A percentile compares a stretch with the other conserved stretches of the same genome.
phyloP scores from a whole-genome alignment of 2,888 invertebrate species.

The Andricus quercusramuli region DNA sequence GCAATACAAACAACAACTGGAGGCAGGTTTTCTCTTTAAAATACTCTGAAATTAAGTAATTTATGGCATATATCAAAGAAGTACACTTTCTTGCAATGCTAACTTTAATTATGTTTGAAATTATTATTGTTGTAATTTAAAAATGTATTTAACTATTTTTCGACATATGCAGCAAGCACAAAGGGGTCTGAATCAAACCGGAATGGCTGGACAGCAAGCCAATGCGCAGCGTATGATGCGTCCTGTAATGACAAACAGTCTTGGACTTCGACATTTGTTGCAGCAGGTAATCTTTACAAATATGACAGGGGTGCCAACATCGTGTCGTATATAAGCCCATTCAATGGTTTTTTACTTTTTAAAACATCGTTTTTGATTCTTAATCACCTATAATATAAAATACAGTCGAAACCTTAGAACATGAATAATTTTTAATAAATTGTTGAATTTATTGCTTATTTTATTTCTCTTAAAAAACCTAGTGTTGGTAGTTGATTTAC shows the following conservation, averaged over 20 bases:
- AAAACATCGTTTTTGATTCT: too few relatives aligned
- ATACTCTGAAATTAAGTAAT: neutral
- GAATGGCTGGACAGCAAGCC: slow-evolving; percentile 76
- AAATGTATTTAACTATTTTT: slow-evolving; percentile 5
- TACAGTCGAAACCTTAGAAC: too few relatives aligned
- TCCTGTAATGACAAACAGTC: slow-evolving; percentile 88
- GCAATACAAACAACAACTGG: slow-evolving; percentile 87
- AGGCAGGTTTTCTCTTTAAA: slow-evolving; percentile 79
- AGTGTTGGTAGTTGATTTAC: too few relatives aligned
- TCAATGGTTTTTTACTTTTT: too few relatives aligned
- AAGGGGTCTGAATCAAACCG: slow-evolving; percentile 71
- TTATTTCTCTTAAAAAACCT: too few relatives aligned
- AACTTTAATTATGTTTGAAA: neutral
- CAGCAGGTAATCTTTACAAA: slow-evolving; percentile 83
- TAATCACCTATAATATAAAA: too few relatives aligned
- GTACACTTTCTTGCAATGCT: too few relatives aligned
- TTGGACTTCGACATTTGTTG: slow-evolving; percentile 88
- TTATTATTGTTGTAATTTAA: slow-evolving; percentile 17
- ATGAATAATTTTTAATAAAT: too few relatives aligned
- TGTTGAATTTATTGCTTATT: too few relatives aligned
- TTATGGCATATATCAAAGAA: neutral
- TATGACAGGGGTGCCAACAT: neutral
- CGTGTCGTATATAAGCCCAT: too few relatives aligned
- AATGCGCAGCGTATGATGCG: slow-evolving; percentile 86
- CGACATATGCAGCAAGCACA: slow-evolving; percentile 75